A percentile compares a stretch with the other conserved stretches of the same genome.
These are phyloP conservation scores for Cryptophagus acutangulus DNA, from an alignment of 2,888 invertebrate genomes.

Conservation along the genomic window DNA sequence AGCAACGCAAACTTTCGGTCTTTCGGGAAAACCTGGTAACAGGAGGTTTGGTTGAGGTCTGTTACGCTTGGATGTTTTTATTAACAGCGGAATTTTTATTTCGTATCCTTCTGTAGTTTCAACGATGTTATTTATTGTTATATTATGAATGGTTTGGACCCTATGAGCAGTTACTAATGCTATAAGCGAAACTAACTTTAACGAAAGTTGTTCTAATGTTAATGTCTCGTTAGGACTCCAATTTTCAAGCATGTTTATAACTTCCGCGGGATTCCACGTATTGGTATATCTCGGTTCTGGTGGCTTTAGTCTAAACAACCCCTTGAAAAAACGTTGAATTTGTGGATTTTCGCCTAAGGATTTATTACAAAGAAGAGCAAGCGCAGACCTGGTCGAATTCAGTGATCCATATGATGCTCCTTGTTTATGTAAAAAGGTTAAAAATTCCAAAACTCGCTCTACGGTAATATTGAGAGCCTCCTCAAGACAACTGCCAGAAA, in stretches of 20 bases:
- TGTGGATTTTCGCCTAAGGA: neutral
- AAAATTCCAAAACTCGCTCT: neutral
- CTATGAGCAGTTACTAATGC: constrained; percentile 24
- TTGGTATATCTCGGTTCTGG: constrained; percentile 23
- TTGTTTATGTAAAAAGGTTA: constrained; percentile 1
- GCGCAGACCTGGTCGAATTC: neutral
- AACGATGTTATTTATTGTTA: constrained; percentile 15
- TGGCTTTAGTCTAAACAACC: no score
- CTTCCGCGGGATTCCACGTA: constrained; percentile 30
- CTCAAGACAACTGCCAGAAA: neutral
- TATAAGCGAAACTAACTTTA: constrained; percentile 21
- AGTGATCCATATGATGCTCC: constrained; percentile 3
- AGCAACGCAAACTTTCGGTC: constrained; percentile 20
- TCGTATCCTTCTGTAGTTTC: constrained; percentile 11
- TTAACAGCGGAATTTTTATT: constrained; percentile 17
- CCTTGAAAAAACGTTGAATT: no score
- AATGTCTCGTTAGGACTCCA: constrained; percentile 1
- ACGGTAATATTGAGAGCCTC: neutral
- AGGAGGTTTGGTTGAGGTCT: constrained; percentile 17
- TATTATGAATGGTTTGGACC: constrained; percentile 17
- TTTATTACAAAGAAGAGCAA: neutral
- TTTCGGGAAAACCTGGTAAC: constrained; percentile 18
- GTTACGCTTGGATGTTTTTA: constrained; percentile 11
- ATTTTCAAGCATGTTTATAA: constrained; percentile 5
- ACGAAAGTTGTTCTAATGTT: constrained; percentile 13